Conservation (phyloP, 2,888 invertebrate species). For the Fabriciana adippe region DNA sequence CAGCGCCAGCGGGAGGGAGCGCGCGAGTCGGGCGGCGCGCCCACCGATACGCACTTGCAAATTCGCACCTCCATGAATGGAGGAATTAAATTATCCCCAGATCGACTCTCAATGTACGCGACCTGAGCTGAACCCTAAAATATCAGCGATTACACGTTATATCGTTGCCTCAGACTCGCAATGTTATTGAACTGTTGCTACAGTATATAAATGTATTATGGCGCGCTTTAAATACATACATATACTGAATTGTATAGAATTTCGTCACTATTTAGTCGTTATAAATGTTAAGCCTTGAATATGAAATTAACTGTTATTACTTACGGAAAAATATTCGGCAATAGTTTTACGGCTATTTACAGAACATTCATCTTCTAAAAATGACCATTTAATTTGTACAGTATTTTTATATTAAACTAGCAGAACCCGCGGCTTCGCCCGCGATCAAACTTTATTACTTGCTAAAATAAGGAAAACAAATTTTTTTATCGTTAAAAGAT, state of each 20-base stretch:
- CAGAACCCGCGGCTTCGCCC: no score
- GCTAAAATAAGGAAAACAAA: no score
- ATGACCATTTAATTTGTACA: conserved; percentile 14
- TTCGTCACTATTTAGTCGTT: conserved; percentile 19
- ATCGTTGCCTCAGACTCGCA: conserved; percentile 16
- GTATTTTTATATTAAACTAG: background rate
- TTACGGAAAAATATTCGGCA: conserved; percentile 24
- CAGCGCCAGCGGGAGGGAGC: conserved; percentile 56
- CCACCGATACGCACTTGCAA: conserved; percentile 79
- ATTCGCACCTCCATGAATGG: conserved; percentile 80
- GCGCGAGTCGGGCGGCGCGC: conserved; percentile 47
- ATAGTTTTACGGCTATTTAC: conserved; percentile 13
- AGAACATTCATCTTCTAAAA: conserved; percentile 21
- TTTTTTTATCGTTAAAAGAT: no score
- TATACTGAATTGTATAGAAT: conserved; percentile 23
- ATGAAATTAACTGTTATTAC: conserved; percentile 31
- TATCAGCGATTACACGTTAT: conserved; percentile 30
- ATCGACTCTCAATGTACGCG: conserved; percentile 60
- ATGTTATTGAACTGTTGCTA: conserved; percentile 32
- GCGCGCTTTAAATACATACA: background rate
- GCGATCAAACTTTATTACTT: no score
- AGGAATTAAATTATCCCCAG: conserved; percentile 73
- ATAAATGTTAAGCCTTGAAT: conserved; percentile 24
- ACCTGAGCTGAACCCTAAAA: conserved; percentile 59
- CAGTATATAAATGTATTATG: conserved; percentile 11